Conservation (phyloP, 2,797 vertebrate genomes). For the Leucoraja ocellata region DNA sequence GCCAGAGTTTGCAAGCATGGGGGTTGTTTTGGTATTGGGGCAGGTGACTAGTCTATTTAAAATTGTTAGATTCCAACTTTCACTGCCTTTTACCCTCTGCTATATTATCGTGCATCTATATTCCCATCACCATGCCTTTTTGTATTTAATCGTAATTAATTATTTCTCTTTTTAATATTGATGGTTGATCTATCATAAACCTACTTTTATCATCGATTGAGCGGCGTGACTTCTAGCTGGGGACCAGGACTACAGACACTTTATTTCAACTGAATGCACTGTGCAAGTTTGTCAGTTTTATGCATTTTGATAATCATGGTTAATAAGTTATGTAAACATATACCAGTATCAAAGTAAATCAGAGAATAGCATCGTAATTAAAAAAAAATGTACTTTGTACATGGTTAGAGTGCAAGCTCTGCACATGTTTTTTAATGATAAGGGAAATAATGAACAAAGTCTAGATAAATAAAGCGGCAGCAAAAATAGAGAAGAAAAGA, state of each 20-base stretch:
- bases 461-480: background rate
- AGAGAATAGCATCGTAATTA: background rate
- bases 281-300: background rate
- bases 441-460: background rate
- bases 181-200: background rate
- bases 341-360: background rate
- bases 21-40: background rate
- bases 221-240: background rate
- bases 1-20: background rate
- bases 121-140: background rate
- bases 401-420: background rate
- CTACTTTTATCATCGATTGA: too few species aligned
- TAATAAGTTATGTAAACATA: background rate
- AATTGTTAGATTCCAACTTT: background rate
- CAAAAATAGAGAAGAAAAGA: background rate
- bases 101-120: background rate
- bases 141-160: background rate
- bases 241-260: background rate
- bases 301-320: background rate
- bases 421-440: background rate
- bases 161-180: background rate
- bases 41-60: background rate
- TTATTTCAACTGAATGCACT: background rate
- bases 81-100: background rate
- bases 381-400: background rate